A percentile compares a stretch with the other conserved stretches of the same genome.
These are phyloP conservation scores for Urosaurus nigricauda DNA, from an alignment of 2,797 vertebrate species.

Conservation along the genomic window DNA sequence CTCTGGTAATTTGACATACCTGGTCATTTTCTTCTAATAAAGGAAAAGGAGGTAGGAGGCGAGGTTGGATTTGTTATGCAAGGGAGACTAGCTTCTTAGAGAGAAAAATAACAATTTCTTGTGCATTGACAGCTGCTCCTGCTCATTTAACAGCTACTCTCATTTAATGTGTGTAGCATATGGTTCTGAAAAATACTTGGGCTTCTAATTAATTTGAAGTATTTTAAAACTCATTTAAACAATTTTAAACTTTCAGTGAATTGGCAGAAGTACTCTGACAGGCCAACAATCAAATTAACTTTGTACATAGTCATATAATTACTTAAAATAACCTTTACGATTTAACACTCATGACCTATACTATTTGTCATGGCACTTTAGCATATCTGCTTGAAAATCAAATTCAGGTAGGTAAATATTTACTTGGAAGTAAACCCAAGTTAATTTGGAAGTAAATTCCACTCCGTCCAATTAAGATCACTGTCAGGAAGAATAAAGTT, in stretches of 20 bases:
- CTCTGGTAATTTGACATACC: not conserved
- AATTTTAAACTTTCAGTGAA: not conserved
- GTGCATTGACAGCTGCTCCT: not conserved
- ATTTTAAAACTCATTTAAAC: not conserved
- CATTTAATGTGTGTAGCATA: not conserved
- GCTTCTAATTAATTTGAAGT: not conserved
- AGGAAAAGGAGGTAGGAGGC: too few relatives aligned
- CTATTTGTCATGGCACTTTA: not conserved
- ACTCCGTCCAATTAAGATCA: not conserved
- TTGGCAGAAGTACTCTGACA: not conserved
- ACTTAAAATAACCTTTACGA: not conserved
- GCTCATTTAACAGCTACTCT: not conserved
- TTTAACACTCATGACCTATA: not conserved
- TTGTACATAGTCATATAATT: not conserved
- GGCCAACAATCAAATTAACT: not conserved
- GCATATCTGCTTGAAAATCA: too few relatives aligned
- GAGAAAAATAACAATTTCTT: not conserved
- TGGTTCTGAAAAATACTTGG: constrained; percentile 12
- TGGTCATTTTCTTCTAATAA: not conserved
- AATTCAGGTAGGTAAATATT: not conserved
- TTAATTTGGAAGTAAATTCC: not conserved
- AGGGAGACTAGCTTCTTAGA: not conserved
- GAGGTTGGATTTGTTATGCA: too few relatives aligned
- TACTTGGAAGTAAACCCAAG: not conserved
- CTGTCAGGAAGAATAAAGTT: not conserved